Percentiles rank a stretch among this genome's conserved stretches.
phyloP scores from a whole-genome alignment of 2,888 invertebrate species.

The Apodemia hepburni region DNA sequence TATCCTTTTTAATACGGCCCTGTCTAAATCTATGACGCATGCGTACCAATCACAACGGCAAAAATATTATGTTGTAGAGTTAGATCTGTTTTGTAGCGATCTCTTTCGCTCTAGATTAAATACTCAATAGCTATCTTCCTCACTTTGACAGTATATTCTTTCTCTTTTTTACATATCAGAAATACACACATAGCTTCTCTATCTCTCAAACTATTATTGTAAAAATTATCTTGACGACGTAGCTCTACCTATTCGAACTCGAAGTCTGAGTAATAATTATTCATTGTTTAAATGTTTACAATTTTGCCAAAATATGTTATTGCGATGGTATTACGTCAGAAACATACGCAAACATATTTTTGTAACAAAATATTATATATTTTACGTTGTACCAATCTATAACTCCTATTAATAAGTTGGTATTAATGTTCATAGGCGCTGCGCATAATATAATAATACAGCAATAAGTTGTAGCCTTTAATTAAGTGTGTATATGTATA shows the following conservation, averaged over 20 bases:
- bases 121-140: conserved; percentile 38
- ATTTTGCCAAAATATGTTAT: conserved; percentile 10
- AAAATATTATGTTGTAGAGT: conserved; percentile 44
- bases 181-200: conserved; percentile 38
- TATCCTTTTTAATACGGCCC: conserved; percentile 41
- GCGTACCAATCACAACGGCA: conserved; percentile 63
- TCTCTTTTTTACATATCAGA: conserved; percentile 32
- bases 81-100: conserved; percentile 49
- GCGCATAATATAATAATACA: too few relatives aligned
- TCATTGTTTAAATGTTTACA: conserved; percentile 8
- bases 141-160: conserved; percentile 46
- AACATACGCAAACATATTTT: neutral
- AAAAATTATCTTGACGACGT: conserved; percentile 11
- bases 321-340: conserved; percentile 13
- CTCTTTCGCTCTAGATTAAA: conserved; percentile 39
- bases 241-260: neutral
- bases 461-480: too few relatives aligned
- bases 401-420: neutral
- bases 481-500: too few relatives aligned
- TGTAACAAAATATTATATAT: neutral
- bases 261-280: neutral
- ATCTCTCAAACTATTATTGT: conserved; percentile 42
- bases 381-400: neutral
- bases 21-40: conserved; percentile 64
- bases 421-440: conserved; percentile 22